Evolutionary conservation across 2,113 vertebrate genomes (phyloP), one percentile per base, ranked within the genome.

Genomic region (Hemichromis elongatus): DNA sequence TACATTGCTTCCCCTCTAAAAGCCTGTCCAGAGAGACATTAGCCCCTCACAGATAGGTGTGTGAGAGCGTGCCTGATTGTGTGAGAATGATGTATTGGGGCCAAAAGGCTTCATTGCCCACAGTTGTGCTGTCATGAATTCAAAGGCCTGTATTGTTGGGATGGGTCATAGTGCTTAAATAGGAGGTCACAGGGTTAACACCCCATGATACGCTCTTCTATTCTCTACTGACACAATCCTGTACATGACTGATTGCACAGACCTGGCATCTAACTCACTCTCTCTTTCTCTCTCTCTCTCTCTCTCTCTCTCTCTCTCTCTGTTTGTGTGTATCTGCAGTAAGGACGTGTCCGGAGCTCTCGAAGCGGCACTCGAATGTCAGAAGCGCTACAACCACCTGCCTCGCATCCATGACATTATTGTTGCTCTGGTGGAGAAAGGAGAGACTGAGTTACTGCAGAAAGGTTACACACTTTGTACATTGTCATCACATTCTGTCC

Each of bases 371-470:
- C 37, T 96, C 40, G 95, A 95, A 66, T 98, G 96, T 93, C 92
- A 93, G 3, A 95, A 95, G 85, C 97, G 95, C 86, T 98, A 98
- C 92, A 95, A 92, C 54, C 83, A 94, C 57, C 18, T 97, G 61
- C 97, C 97, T 63, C 95, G 96, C 80, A 91, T 97, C 73, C 98
- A 99, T 70, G 96, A 97, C 87, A 42, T 99, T 94, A 92, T 96
- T 42, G 97, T 97, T 19, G 94, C 26, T 73, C 94, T 99, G 92
- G 92, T 99, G 94, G 96, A 99, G 89, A 97, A 96, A 86, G 98
- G 97, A 87, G 96, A 99, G 18, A 96, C 97, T 0, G 97, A 97
- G 16, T 94, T 96, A 19, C 96, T 99, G 79, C 97, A 99, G 63
- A 98, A 97, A 97, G 98, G 98, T 99, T 75, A 88, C 50, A 21